Evolutionary conservation across 2,888 invertebrate genomes (phyloP).

Genomic region (Crematogaster levior): DNA sequence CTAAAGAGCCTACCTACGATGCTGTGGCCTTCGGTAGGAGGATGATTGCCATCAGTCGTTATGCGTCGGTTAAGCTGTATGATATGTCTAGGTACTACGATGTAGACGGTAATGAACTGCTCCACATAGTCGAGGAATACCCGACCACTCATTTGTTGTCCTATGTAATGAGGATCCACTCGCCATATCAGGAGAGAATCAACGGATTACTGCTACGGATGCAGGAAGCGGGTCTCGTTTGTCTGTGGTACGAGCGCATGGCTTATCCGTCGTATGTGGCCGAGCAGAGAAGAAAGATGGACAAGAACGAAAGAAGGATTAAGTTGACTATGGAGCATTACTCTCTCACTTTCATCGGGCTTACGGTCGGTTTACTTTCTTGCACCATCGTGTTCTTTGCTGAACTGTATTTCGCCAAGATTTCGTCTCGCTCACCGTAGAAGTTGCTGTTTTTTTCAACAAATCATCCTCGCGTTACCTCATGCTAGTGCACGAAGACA

Average conservation of each 20-base stretch:
- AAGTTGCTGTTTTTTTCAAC: background rate
- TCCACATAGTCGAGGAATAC: conserved; percentile 75
- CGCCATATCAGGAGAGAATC: conserved; percentile 73
- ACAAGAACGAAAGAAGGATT: conserved; percentile 35
- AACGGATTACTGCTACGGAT: conserved; percentile 68
- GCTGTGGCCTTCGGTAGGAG: conserved; percentile 59
- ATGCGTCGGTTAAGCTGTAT: conserved; percentile 58
- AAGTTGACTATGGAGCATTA: conserved; percentile 72
- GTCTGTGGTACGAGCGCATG: conserved; percentile 69
- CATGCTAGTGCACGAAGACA: background rate
- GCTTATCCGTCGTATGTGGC: conserved; percentile 36
- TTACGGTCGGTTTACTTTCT: conserved; percentile 63
- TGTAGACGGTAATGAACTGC: conserved; percentile 60
- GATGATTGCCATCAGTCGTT: conserved; percentile 64
- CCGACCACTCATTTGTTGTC: conserved; percentile 67
- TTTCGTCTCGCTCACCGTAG: background rate
- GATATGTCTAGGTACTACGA: conserved; percentile 67
- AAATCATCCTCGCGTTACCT: background rate
- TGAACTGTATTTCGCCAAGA: conserved; percentile 64
- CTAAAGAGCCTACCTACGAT: conserved; percentile 55
- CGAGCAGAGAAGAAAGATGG: conserved; percentile 39
- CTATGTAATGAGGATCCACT: conserved; percentile 64
- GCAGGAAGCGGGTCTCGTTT: conserved; percentile 70
- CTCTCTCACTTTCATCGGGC: conserved; percentile 68
- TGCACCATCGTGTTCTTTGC: conserved; percentile 63